These are phyloP conservation scores for Eumaeus atala DNA, from an alignment of 1,140 invertebrate species.

Conservation along the genomic window DNA sequence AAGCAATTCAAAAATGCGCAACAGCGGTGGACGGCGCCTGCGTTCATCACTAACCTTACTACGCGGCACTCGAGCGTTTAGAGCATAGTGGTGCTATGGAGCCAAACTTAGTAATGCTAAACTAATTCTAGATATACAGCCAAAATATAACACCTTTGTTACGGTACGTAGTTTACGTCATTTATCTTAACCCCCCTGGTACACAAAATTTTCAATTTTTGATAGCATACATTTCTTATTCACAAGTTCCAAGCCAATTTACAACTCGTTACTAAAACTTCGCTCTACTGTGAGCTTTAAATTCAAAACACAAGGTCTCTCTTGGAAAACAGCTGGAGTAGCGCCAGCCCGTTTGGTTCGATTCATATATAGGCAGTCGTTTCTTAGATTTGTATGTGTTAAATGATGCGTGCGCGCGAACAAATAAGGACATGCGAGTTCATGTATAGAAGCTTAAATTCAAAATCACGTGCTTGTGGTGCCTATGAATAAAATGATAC, in stretches of 20 bases:
- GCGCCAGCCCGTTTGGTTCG: too few species aligned
- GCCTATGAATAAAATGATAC: too few species aligned
- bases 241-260: neutral
- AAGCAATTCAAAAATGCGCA: conserved; percentile 10
- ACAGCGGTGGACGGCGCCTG: conserved; percentile 23
- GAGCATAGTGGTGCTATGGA: conserved; percentile 70
- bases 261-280: neutral
- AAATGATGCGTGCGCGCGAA: too few species aligned
- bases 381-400: too few species aligned
- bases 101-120: conserved; percentile 38
- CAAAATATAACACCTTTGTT: neutral
- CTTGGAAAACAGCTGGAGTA: too few species aligned
- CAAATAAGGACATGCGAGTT: too few species aligned
- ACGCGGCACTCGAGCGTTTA: conserved; percentile 50
- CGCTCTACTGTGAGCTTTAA: too few species aligned
- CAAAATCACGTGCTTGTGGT: too few species aligned
- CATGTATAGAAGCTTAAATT: too few species aligned
- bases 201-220: neutral
- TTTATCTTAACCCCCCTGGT: neutral
- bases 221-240: neutral
- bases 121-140: conserved; percentile 25
- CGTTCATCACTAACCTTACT: conserved; percentile 36
- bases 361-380: too few species aligned
- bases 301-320: too few species aligned
- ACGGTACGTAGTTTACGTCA: too few species aligned